phyloP scores from a whole-genome alignment of 2,888 invertebrate species.

The Eupsilia transversa region DNA sequence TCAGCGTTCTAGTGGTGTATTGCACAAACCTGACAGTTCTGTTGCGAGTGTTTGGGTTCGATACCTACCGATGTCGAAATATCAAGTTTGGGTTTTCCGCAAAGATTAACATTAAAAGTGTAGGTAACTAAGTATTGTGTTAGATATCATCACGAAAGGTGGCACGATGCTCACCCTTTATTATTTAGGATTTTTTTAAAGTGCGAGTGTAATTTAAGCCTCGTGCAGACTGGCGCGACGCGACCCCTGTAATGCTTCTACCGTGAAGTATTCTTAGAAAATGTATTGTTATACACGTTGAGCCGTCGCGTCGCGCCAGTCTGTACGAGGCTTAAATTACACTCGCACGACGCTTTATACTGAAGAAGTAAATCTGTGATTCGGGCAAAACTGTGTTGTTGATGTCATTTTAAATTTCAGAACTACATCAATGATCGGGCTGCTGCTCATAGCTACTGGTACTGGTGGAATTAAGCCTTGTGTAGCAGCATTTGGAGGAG shows the following conservation, averaged over 20 bases:
- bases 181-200: background rate
- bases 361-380: background rate
- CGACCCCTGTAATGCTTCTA: too few species aligned
- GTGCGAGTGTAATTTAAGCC: background rate
- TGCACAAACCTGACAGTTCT: background rate
- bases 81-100: background rate
- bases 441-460: constrained; percentile 93
- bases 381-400: background rate
- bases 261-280: too few species aligned
- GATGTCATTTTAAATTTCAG: constrained; percentile 76
- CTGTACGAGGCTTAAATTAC: too few species aligned
- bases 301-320: too few species aligned
- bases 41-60: background rate
- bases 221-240: too few species aligned
- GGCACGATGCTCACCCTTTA: too few species aligned
- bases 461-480: constrained; percentile 97
- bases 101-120: background rate
- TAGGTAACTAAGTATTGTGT: background rate
- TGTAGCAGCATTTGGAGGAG: constrained; percentile 96
- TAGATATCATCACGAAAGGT: background rate
- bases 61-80: background rate
- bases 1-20: background rate
- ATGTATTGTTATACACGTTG: too few species aligned
- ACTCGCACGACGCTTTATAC: too few species aligned
- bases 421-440: constrained; percentile 89